These are phyloP conservation scores for Watsonalla binaria DNA, from an alignment of 2,888 invertebrate genomes.

Conservation along the genomic window DNA sequence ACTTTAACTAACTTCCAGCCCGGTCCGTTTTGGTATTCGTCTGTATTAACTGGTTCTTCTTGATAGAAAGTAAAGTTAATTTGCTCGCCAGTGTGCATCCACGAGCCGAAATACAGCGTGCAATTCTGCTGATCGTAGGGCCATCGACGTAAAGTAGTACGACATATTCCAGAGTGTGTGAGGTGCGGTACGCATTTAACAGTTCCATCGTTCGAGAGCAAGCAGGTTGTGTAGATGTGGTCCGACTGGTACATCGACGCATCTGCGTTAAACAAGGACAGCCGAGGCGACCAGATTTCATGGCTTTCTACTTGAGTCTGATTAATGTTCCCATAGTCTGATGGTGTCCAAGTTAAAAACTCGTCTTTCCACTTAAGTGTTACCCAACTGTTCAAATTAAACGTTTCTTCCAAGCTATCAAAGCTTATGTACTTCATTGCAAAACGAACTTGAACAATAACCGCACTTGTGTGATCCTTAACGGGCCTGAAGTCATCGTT, in stretches of 20 bases:
- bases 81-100: constrained; percentile 82
- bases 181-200: constrained; percentile 81
- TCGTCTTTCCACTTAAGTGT: constrained; percentile 80
- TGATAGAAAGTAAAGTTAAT: constrained; percentile 69
- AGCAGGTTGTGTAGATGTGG: constrained; percentile 70
- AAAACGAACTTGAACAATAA: constrained; percentile 75
- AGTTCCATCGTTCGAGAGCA: constrained; percentile 70
- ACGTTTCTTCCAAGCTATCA: constrained; percentile 59
- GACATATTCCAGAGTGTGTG: constrained; percentile 78
- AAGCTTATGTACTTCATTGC: constrained; percentile 77
- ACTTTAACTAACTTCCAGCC: constrained; percentile 78
- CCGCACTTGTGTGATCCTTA: constrained; percentile 62
- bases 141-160: constrained; percentile 78
- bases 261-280: constrained; percentile 84
- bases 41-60: constrained; percentile 49
- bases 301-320: constrained; percentile 81
- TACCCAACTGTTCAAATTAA: constrained; percentile 78
- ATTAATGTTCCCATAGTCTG: constrained; percentile 81
- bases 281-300: constrained; percentile 87
- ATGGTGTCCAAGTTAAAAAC: constrained; percentile 84
- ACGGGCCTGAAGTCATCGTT: constrained; percentile 76
- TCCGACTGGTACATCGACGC: constrained; percentile 49
- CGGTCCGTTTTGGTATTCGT: constrained; percentile 73
- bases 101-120: constrained; percentile 81
- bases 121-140: constrained; percentile 84